Conservation (phyloP, 2,113 vertebrate species). For the Cyprinodon tularosa region DNA sequence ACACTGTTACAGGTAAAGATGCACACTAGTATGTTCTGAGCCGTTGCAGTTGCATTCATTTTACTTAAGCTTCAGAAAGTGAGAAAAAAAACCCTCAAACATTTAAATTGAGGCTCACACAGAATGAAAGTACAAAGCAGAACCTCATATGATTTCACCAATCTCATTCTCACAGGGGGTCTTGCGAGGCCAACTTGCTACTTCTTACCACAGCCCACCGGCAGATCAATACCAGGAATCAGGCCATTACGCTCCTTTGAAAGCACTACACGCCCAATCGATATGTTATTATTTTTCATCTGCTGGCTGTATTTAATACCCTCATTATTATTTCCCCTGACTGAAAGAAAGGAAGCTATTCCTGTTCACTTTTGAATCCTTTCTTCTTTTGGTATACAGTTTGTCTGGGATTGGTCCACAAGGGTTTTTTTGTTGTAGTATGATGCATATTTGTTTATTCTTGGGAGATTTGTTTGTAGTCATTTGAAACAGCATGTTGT, state of each 20-base stretch:
- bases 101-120: constrained; percentile 53
- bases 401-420: constrained; percentile 37
- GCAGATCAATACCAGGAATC: constrained; percentile 81
- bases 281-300: constrained; percentile 87
- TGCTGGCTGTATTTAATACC: constrained; percentile 84
- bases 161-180: constrained; percentile 77
- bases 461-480: constrained; percentile 28
- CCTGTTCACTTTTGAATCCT: constrained; percentile 48
- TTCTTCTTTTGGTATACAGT: constrained; percentile 11
- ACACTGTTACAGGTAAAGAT: constrained; percentile 26
- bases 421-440: constrained; percentile 15
- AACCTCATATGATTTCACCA: constrained; percentile 68
- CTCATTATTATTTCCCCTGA: constrained; percentile 80
- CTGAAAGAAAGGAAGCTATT: constrained; percentile 72
- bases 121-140: constrained; percentile 62
- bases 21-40: constrained; percentile 36
- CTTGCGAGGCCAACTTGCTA: constrained; percentile 60
- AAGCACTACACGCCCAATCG: constrained; percentile 77
- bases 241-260: constrained; percentile 80
- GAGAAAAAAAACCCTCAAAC: constrained; percentile 25
- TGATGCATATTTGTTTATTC: constrained; percentile 7
- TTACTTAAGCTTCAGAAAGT: constrained; percentile 47
- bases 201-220: constrained; percentile 57
- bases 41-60: constrained; percentile 58
- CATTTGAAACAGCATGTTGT: constrained; percentile 39